phyloP scores from a whole-genome alignment of 1,140 invertebrate species.

The Caenorhabditis latens region DNA sequence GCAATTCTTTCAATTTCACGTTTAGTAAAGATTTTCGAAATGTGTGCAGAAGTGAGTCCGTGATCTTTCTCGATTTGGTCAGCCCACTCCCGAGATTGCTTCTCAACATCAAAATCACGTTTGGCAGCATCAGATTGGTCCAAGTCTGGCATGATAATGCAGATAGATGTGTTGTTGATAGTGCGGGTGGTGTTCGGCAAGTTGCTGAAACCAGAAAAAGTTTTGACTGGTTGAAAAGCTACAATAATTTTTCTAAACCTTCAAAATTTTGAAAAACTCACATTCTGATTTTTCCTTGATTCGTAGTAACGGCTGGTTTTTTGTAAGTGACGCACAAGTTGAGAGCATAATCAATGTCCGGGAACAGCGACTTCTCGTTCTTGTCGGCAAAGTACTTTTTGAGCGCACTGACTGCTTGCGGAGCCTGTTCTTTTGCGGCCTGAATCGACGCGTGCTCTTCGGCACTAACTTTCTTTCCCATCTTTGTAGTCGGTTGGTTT shows the following conservation, averaged over 20 bases:
- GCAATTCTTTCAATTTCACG: conserved; percentile 66
- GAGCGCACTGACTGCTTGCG: conserved; percentile 54
- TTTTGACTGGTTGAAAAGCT: no score
- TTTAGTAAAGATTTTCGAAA: conserved; percentile 64
- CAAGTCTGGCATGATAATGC: conserved; percentile 66
- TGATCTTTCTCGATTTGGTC: conserved; percentile 64
- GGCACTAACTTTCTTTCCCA: not conserved
- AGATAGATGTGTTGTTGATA: conserved; percentile 61
- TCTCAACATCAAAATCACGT: conserved; percentile 65
- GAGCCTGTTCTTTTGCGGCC: conserved; percentile 15
- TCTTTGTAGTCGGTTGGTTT: not conserved
- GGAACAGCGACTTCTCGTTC: conserved; percentile 65
- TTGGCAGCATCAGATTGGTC: conserved; percentile 63
- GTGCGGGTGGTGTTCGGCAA: conserved; percentile 57
- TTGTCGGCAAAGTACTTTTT: conserved; percentile 62
- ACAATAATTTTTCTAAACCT: not conserved
- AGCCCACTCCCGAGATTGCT: conserved; percentile 64
- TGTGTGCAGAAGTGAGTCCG: conserved; percentile 52
- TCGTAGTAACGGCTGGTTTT: conserved; percentile 62
- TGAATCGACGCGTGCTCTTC: not conserved
- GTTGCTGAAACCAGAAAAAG: conserved; percentile 47
- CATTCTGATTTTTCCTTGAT: conserved; percentile 55
- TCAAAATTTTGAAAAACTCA: conserved; percentile 33
- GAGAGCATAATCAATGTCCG: conserved; percentile 65
- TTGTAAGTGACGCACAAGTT: conserved; percentile 63